Evolutionary conservation across 2,888 invertebrate species (phyloP).

Genomic region (Oscheius sp.): DNA sequence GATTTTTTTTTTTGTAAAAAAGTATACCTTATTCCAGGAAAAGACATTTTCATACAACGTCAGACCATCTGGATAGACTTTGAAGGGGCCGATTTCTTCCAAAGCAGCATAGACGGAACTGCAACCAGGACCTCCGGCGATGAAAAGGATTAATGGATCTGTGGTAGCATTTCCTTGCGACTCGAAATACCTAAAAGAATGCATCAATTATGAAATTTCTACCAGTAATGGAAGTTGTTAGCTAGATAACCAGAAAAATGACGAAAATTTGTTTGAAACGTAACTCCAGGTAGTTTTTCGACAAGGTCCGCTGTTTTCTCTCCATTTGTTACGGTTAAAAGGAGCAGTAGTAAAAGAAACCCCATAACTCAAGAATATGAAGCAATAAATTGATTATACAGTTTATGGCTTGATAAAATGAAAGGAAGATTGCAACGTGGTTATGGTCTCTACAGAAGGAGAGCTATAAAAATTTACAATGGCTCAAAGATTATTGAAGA

Average conservation of each 20-base stretch:
- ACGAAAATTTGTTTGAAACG: slow-evolving; percentile 48
- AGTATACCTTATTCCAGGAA: slow-evolving; percentile 47
- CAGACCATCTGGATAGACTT: slow-evolving; percentile 30
- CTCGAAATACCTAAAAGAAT: slow-evolving; percentile 45
- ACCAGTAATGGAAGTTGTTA: slow-evolving; percentile 48
- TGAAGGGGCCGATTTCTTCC: slow-evolving; percentile 51
- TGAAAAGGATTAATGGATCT: slow-evolving; percentile 43
- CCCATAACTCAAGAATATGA: too few relatives aligned
- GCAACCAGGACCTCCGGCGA: slow-evolving; percentile 54
- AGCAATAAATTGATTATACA: too few relatives aligned
- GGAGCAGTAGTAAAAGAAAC: not conserved
- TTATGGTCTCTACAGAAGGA: too few relatives aligned
- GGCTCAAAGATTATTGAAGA: too few relatives aligned
- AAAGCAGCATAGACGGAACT: slow-evolving; percentile 45
- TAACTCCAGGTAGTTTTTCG: slow-evolving; percentile 42
- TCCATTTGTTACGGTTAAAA: not conserved
- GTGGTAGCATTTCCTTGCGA: slow-evolving; percentile 37
- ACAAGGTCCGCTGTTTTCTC: slow-evolving; percentile 11
- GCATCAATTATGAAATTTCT: not conserved
- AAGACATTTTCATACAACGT: slow-evolving; percentile 49
- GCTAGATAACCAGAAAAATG: slow-evolving; percentile 55
- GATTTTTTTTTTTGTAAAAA: too few relatives aligned
- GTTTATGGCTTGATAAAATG: too few relatives aligned
- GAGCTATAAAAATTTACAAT: too few relatives aligned
- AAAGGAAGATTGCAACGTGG: too few relatives aligned